These are phyloP conservation scores for Ditula angustiorana DNA, from an alignment of 2,888 invertebrate genomes.

Conservation along the genomic window DNA sequence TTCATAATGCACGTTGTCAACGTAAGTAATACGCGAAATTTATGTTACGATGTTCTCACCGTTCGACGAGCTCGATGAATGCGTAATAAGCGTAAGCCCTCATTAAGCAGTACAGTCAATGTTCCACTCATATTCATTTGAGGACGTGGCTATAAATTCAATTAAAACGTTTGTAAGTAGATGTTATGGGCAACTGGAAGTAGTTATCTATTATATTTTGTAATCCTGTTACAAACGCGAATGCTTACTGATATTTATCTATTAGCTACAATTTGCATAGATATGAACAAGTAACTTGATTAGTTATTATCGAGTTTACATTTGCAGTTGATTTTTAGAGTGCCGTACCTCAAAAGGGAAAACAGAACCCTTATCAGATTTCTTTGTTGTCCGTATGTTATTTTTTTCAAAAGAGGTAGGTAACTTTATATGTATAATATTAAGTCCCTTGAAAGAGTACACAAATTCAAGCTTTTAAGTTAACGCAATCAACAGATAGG, in stretches of 20 bases:
- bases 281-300: slow-evolving; percentile 44
- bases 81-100: slow-evolving; percentile 72
- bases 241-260: slow-evolving; percentile 67
- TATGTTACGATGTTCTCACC: slow-evolving; percentile 85
- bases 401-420: too few relatives aligned
- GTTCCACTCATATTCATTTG: slow-evolving; percentile 80
- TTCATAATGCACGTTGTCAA: slow-evolving; percentile 83
- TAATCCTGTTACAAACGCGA: slow-evolving; percentile 67
- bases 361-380: too few relatives aligned
- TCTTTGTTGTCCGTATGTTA: too few relatives aligned
- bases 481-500: too few relatives aligned
- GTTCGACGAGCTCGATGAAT: slow-evolving; percentile 75
- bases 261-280: slow-evolving; percentile 63
- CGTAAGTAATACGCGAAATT: slow-evolving; percentile 85
- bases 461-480: too few relatives aligned
- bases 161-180: slow-evolving; percentile 69
- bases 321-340: background rate
- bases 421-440: too few relatives aligned
- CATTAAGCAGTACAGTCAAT: slow-evolving; percentile 60
- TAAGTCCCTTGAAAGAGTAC: too few relatives aligned
- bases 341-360: too few relatives aligned
- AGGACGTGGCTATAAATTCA: slow-evolving; percentile 82
- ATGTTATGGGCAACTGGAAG: slow-evolving; percentile 48
- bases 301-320: background rate
- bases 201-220: slow-evolving; percentile 53